Conservation (phyloP, 2,888 invertebrate species). For the Cerceris rybyensis region DNA sequence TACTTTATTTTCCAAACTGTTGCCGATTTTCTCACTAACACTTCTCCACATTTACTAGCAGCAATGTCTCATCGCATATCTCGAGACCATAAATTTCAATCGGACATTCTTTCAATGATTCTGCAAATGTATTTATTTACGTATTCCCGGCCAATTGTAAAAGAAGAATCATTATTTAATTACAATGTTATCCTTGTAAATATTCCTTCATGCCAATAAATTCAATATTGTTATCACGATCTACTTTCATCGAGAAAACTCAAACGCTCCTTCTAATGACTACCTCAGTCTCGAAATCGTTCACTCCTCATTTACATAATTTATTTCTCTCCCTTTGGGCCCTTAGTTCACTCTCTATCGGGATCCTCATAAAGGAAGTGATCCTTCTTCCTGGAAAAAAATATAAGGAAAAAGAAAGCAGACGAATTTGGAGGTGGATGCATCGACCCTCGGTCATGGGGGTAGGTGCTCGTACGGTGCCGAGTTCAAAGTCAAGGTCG, state of each 20-base stretch:
- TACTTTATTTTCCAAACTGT: conserved; percentile 4
- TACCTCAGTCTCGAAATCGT: neutral
- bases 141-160: neutral
- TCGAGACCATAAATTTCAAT: neutral
- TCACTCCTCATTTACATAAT: neutral
- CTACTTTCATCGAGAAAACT: neutral
- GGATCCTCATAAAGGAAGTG: conserved; percentile 30
- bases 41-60: conserved; percentile 8
- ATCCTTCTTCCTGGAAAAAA: conserved; percentile 26
- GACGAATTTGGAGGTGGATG: conserved; percentile 7
- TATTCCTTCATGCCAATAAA: neutral
- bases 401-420: conserved; percentile 11
- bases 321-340: neutral
- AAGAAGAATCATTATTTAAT: neutral
- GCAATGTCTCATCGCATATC: conserved; percentile 2
- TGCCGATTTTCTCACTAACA: conserved; percentile 1
- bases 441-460: conserved; percentile 30
- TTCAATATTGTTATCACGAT: neutral
- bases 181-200: no score
- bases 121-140: neutral
- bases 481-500: conserved; percentile 57
- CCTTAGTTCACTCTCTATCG: neutral
- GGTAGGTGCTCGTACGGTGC: conserved; percentile 6
- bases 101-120: neutral
- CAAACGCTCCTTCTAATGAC: neutral